These are phyloP conservation scores for Micrastur ruficollis DNA, from an alignment of 2,797 vertebrate species.

Conservation along the genomic window DNA sequence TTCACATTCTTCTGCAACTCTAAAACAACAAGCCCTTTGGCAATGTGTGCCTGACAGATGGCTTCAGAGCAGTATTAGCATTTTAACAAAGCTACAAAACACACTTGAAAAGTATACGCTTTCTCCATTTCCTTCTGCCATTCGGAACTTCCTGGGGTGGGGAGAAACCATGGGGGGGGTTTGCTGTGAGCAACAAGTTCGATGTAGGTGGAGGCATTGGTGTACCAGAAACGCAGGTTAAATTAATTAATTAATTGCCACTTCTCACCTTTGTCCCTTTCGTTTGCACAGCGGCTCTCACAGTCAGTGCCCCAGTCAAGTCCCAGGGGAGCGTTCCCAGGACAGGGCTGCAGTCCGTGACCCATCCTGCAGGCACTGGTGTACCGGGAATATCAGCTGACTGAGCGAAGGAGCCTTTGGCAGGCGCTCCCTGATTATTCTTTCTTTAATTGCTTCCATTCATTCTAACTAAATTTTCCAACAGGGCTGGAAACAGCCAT, in stretches of 20 bases:
- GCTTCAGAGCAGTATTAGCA: not conserved
- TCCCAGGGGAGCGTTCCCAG: not conserved
- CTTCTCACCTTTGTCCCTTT: not conserved
- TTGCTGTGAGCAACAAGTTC: not conserved
- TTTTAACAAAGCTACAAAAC: not conserved
- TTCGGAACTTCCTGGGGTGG: not conserved
- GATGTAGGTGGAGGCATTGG: not conserved
- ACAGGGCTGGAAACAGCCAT: not conserved
- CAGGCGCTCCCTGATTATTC: not conserved
- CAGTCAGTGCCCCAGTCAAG: fast-evolving
- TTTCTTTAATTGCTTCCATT: conserved; percentile 21
- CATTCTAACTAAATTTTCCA: not conserved
- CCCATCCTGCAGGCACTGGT: fast-evolving
- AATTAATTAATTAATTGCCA: fast-evolving
- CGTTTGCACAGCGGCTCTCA: not conserved
- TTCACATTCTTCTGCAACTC: not conserved
- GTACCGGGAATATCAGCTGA: not conserved
- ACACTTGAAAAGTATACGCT: too few relatives aligned
- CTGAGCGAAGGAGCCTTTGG: not conserved
- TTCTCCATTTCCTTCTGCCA: not conserved
- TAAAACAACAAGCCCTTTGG: not conserved
- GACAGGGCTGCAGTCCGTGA: not conserved
- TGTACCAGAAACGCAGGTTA: not conserved
- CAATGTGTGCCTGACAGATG: not conserved
- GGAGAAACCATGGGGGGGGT: not conserved